Base-by-base conservation (phyloP, 2,888 invertebrate genomes). In the Uloborus plumipes region DNA sequence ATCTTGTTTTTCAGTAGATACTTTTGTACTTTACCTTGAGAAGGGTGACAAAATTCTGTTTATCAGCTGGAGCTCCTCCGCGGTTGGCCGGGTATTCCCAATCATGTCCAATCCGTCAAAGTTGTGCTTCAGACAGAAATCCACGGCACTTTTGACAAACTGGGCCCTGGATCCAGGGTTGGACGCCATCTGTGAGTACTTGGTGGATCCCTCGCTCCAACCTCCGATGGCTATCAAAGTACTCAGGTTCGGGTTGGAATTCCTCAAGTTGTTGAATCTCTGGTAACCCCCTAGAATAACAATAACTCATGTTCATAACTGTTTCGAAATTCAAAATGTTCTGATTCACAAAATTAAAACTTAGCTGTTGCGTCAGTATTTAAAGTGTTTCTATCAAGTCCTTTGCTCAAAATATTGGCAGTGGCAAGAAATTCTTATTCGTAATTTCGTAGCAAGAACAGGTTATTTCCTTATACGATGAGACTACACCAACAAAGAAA, bases 81-180 rank as follows among this genome's bases (percentile, higher is more conserved):
- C 95, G 91, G 73, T 86, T 82, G 14, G 92, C 86, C 0, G 95
- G 95, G 87, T 94, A 95, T 88, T 95, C 95, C 95, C 94, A 94
- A 87, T 94, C 0, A 94, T 66, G 86, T 94, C 94, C 0, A 94
- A 89, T 1, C 96, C 96, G 88, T 96, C 93, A 87, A 97, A 96
- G 31, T 93, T 93, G 87, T 95, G 93, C 71, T 94, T 93, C 86
- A 93, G 93, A 0, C 93, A 86, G 16, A 93, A 92, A 0, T 88
- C 86, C 0, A 92, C 87, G 0, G 91, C 91, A 73, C 91, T 92
- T 6, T 90, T 86, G 22, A 93, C 91, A 86, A 94, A 93, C 62
- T 86, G 87, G 58, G 88, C 91, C 89, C 89, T 85, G 0, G 79
- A 73, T 2, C 91, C 86, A 6, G 85, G 59, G 51, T 78, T 53